Evolutionary conservation across 1,140 invertebrate species (phyloP).

Genomic region (Drosophila watanabei): DNA sequence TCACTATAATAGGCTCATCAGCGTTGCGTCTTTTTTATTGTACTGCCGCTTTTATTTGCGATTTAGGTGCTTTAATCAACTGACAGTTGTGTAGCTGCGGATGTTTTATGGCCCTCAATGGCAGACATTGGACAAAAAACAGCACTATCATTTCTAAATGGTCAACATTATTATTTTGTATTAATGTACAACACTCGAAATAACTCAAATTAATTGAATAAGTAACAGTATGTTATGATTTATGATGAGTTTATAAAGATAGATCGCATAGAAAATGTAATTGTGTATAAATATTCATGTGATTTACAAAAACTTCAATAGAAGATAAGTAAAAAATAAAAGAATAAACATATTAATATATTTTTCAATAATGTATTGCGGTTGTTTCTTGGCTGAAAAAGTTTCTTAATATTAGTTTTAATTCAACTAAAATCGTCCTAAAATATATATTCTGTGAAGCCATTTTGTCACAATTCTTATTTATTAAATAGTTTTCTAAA

Average conservation of each 20-base stretch:
- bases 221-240: background rate
- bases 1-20: conserved; percentile 80
- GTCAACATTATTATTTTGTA: background rate
- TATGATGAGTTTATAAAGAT: background rate
- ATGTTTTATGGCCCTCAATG: conserved; percentile 46
- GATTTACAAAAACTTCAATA: background rate
- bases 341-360: too few relatives aligned
- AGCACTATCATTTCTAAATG: background rate
- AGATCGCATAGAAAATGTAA: background rate
- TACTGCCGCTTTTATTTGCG: conserved; percentile 49
- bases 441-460: background rate
- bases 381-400: background rate
- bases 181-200: background rate
- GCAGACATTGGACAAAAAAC: background rate
- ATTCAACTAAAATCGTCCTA: too few relatives aligned
- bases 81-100: conserved; percentile 53
- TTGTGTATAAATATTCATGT: background rate
- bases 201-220: background rate
- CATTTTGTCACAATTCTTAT: background rate
- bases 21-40: conserved; percentile 63
- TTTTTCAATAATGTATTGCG: too few relatives aligned
- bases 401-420: background rate
- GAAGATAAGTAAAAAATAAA: background rate
- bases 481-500: background rate
- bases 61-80: conserved; percentile 75